Base-by-base conservation (phyloP, 2,797 vertebrate genomes). In the Sarcophilus harrisii region DNA sequence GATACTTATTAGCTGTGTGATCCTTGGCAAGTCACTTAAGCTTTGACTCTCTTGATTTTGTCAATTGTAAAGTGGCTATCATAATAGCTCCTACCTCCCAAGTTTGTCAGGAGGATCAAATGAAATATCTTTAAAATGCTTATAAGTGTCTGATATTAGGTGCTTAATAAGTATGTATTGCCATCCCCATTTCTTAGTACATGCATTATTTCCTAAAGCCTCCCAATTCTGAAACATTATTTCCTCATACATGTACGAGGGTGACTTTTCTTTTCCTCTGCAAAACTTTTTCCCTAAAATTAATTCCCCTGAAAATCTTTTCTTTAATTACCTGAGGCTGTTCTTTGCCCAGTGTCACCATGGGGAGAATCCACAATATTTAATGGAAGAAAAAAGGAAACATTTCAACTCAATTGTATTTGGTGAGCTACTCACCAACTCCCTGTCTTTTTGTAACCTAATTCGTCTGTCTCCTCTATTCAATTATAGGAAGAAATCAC, bases 381-480 rank as follows among this genome's bases (percentile, higher is more conserved):
- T 96, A 98, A 59, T n/a, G 49, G 60, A 91, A 97, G 87, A 97
- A 97, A 97, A 96, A 91, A 49, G 94, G 49, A 94, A 97, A 96
- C 55, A 24, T 94, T 97, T 97, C 94, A 92, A 58, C 62, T 94
- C 91, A 97, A 94, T 95, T 94, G 14, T 95, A 96, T 97, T 97
- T 97, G 54, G 95, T 95, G 91, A 96, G 73, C 97, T 96, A 81
- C 32, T 96, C 55, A 94, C 92, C 92, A 95, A 96, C 52, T 90
- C 91, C 93, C 93, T 97, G 94, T 98, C 96, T 97, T 97, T 96
- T 96, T 89, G 92, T 97, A 97, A 98, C 95, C 49, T 97, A 97
- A 97, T 98, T 98, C 90, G 96, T 96, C 62, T 95, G 94, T 96
- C 96, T 98, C 93, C 94, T 95, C 96, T 97, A 97, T 97, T 97